These are phyloP conservation scores for Stegana nigrithorax DNA, from an alignment of 2,888 invertebrate genomes.

Conservation along the genomic window DNA sequence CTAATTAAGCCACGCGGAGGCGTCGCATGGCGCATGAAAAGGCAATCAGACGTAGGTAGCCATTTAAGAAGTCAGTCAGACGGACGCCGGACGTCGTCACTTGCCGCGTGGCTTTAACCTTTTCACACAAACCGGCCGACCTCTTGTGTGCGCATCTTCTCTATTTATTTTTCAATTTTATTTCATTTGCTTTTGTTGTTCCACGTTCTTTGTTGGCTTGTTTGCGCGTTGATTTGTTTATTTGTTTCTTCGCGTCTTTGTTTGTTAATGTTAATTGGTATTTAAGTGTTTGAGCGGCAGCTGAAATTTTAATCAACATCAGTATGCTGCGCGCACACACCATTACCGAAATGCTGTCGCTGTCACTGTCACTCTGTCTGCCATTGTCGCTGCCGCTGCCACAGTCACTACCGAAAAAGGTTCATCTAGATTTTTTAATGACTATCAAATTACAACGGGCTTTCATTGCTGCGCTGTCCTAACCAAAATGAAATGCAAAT, in stretches of 20 bases:
- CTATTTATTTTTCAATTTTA: no score
- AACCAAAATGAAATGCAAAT: conserved; percentile 2
- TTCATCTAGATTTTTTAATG: not conserved
- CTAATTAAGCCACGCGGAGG: not conserved
- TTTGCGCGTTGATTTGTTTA: no score
- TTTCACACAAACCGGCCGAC: not conserved
- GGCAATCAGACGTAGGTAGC: not conserved
- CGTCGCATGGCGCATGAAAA: not conserved
- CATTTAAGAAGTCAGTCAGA: not conserved
- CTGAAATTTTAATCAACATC: not conserved
- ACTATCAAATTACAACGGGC: no score
- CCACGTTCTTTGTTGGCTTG: no score
- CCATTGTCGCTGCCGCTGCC: not conserved
- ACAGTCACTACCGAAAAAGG: not conserved
- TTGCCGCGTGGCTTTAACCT: conserved; percentile 14
- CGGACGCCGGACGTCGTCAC: not conserved
- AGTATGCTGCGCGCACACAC: no score
- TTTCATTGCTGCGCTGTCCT: no score
- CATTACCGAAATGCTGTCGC: no score
- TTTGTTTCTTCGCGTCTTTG: conserved; percentile 13
- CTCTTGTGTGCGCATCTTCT: not conserved
- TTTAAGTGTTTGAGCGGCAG: conserved; percentile 21
- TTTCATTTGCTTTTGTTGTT: no score
- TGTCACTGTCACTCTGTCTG: no score
- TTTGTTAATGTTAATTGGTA: conserved; percentile 26